Evolutionary conservation across 2,888 invertebrate species (phyloP), one percentile per base, ranked within the genome.

Genomic region (Galerucella calmariensis): DNA sequence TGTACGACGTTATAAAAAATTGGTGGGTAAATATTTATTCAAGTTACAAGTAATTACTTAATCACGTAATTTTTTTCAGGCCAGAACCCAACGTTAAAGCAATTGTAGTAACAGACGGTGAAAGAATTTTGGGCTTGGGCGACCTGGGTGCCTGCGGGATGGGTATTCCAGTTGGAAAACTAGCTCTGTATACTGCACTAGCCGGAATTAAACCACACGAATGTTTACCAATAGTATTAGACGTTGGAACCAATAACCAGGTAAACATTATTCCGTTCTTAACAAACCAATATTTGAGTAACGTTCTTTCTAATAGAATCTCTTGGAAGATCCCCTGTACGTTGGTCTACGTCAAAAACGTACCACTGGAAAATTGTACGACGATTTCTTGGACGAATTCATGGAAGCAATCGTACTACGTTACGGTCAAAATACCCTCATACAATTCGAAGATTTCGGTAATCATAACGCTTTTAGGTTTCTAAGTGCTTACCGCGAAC

Each of bases 111-210:
- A 99, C 99, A 0, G 99, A 99, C 84, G 99, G 99, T 48, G 98
- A 99, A 86, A 91, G 99, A 70, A 99, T 99, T 85, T 90, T 99
- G 79, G 99, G 99, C 80, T 90, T 99, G 58, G 99, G 99, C 6
- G 99, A 99, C 87, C 91, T 99, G 67, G 99, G 99, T 0, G 97
- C 97, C 1, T 95, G 95, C 84, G 99, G 99, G 35, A 97, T 97
- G 97, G 99, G 99, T 74, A 99, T 99, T 82, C 98, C 99, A 0
- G 97, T 99, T 11, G 99, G 99, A 27, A 99, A 99, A 88, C 90
- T 99, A 77, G 93, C 98, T 0, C 90, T 99, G 56, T 99, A 99
- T 88, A 98, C 98, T 0, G 98, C 98, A 0, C 89, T 99, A 79
- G 98, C 97, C 27, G 98, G 97, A n/a, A 97, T 99, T 81, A 95